A percentile compares a stretch with the other conserved stretches of the same genome.
Evolutionary conservation across 2,797 vertebrate species (phyloP).

Genomic region (Forpus xanthops): DNA sequence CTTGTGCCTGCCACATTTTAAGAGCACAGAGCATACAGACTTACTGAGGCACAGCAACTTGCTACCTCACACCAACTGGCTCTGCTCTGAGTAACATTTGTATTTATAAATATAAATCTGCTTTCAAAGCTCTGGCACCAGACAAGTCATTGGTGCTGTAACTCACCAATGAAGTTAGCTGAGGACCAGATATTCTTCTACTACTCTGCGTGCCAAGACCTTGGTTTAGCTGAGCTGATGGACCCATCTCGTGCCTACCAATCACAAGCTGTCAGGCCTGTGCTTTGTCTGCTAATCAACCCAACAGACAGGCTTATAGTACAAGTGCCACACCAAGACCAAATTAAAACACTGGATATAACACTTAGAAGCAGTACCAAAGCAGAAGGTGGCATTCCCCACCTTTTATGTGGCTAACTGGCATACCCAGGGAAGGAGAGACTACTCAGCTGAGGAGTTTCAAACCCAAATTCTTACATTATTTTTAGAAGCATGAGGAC

Average conservation of each 20-base stretch:
- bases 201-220: not conserved
- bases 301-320: not conserved
- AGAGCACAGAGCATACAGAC: not conserved
- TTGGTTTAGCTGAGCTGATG: not conserved
- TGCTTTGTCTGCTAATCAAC: not conserved
- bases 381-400: not conserved
- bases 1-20: not conserved
- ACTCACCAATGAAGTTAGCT: not conserved
- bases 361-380: not conserved
- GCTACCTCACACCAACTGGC: not conserved
- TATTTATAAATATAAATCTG: constrained; percentile 2
- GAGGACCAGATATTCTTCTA: not conserved
- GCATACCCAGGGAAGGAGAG: not conserved
- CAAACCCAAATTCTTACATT: not conserved
- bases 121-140: not conserved
- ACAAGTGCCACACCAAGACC: not conserved
- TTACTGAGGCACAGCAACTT: not conserved
- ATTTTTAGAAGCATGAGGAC: not conserved
- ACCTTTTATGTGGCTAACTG: not conserved
- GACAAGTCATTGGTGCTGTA: not conserved
- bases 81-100: not conserved
- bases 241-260: not conserved
- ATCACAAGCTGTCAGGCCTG: not conserved
- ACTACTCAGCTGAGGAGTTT: not conserved
- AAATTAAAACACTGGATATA: not conserved